Evolutionary conservation across 2,797 vertebrate species (phyloP), one percentile per base, ranked within the genome.

Genomic region (Urosaurus nigricauda): DNA sequence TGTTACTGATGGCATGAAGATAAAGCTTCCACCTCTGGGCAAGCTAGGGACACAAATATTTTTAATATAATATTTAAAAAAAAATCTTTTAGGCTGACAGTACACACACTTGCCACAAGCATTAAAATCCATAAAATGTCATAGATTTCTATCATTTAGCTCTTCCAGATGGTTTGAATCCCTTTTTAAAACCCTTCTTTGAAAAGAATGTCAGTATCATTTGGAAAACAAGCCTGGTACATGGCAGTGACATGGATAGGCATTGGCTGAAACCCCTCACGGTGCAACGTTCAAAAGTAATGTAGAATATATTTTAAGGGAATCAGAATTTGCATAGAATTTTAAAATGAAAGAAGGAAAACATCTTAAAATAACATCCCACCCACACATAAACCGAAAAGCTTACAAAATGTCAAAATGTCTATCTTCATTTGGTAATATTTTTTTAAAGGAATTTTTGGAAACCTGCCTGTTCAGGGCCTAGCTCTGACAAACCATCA

Each of bases 321-420:
- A 80, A 60, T 1, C n/a, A 60, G 53, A 70, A 83, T 70, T 83
- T 83, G 29, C 40, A 70, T 51, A 11, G 14, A 43, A 65, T 43
- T 43, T 83, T 65, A 83, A 83, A 83, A 43, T 83, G 6, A 70
- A 83, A 70, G 37, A 40, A 83, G 1, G 60, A 47, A 70, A 83
- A 65, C 63, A 21, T 26, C 35, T 63, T 37, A 81, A 60, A 63
- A 63, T 58, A 3, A 35, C 58, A 26, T 5, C 35, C 4, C 29
- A 47, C 17, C 9, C 17, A 14, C 9, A 53, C 7, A n/a, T 21
- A 26, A 26, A 26, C 40, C 29, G 65, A 68, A 68, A 68, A 32
- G 2, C 65, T 68, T 68, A 13, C 17, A 37, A 80, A 58, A 21
- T 80, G 53, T 32, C 79, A 80, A 80, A 19, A 80, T 58, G 53